Base-by-base conservation (phyloP, 2,113 vertebrate species). In the Neolamprologus variostigma region DNA sequence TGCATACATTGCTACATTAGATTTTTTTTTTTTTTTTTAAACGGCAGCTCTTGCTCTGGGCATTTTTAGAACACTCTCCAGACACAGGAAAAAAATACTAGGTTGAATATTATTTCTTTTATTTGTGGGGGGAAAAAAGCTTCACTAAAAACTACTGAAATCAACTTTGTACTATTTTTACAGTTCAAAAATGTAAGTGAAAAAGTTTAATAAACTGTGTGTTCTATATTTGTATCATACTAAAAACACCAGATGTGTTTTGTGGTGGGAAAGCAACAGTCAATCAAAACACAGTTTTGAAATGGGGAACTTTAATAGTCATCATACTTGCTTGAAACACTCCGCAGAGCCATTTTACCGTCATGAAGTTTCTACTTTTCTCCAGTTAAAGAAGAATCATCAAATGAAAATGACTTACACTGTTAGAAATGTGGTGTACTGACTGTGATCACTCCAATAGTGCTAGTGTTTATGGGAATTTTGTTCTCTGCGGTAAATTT, bases 321-420 rank as follows among this genome's bases (percentile, higher is more conserved):
- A 81, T 13, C 16, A 81, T 8, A 55, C 42, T 59, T 9, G 11
- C 2, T 5, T 3, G 2, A 79, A 45, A 89, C 11, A 53, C 50
- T 76, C 8, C 13, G 8, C 17, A 83, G 12, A 80, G 2, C 47
- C n/a, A 40, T 45, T 42, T 66, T 26, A 7, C 66, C 13, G 6
- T 31, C 16, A 42, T 14, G 66, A 40, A 80, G 5, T 37, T 80
- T 91, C 84, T 82, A 82, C 86, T 88, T 50, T 28, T 28, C 79
- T 86, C 45, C 28, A 16, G 47, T 57, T 37, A 53, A 54, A 85
- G 19, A 57, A 68, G 68, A 86, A 81, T 87, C 23, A 80, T 79
- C 7, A 82, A 55, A 86, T 50, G 33, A 79, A 73, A 63, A 91
- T 76, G 7, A 31, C 1, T 26, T 42, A 19, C 4, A 7, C 9